Evolutionary conservation across 2,113 vertebrate species (phyloP), one percentile per base, ranked within the genome.

Genomic region (Lampris incognitus): DNA sequence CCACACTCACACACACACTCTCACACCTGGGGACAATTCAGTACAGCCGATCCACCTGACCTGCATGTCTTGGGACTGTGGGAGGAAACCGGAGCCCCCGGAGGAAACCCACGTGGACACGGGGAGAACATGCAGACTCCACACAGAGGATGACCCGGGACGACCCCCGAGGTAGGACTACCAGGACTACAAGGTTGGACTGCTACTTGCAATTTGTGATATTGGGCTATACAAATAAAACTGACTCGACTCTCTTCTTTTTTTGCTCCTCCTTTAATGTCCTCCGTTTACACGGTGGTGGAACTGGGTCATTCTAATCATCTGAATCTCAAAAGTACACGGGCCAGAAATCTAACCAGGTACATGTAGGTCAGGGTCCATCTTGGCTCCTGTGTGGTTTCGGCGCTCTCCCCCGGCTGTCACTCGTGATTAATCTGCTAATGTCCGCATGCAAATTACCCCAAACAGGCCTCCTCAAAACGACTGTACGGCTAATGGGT

Each of bases 371-470:
- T 91, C 88, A 87, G 72, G 83, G 84, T 92, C 87, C 91, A 89
- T 72, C 77, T 83, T 58, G 69, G 78, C 73, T 87, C 89, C 82
- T 78, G 24, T 56, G 84, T 76, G 78, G 65, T 74, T 88, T 82
- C 76, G 86, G 69, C 90, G 87, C 82, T 73, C 85, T 84, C 70
- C 81, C 73, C 71, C 51, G 54, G 79, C 89, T 92, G 91, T 93
- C 93, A 93, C 77, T 91, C 78, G 72, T 93, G 92, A 94, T 92
- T 92, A 92, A 93, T 94, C 92, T 90, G 78, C 84, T 90, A 91
- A 92, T 90, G 89, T 83, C 79, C 57, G 48, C 83, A 90, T 94
- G 93, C 91, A 90, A 93, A 94, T 93, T 76, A 24, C 82, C 78
- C 85, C 75, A 81, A 88, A 87, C 75, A 76, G 87, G 81, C 71